Evolutionary conservation across 2,797 vertebrate species (phyloP), one percentile per base, ranked within the genome.

Genomic region (Rhinatrema bivittatum): DNA sequence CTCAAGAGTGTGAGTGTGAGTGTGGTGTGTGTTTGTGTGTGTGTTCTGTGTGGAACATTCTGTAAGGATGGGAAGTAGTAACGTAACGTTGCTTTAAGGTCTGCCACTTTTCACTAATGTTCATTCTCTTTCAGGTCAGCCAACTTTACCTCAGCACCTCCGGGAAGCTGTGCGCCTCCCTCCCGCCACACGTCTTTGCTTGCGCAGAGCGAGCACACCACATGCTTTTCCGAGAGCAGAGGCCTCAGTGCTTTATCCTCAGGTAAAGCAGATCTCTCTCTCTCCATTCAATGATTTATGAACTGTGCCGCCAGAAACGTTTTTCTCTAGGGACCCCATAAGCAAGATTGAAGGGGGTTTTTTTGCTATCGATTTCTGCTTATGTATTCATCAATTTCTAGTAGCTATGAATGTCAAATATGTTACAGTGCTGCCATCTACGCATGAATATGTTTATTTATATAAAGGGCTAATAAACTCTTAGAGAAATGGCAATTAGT

Each of bases 121-220:
- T 32, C 7, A 2, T 19, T 33, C 2, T 60, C 38, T 51, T 70
- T 27, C 65, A 98, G 94, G 93, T 96, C 45, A 94, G 90, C n/a
- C 91, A 94, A 74, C 68, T 98, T 69, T 98, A 97, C 65, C 69
- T 87, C 68, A 93, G 85, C 79, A 79, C 73, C 50, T 82, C 84
- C 2, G 92, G 90, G 20, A 87, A 83, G 6, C 37, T 90, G 10
- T 90, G 87, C 57, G 86, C 92, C 10, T 90, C 90, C 6, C 84
- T 97, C 49, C 94, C 94, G 0, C 94, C 94, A 9, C 94, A 98
- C 67, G 90, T 98, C 63, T 98, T 92, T 78, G 92, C 91, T 50
- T 94, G 91, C 9, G 86, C 91, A 1, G 94, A 98, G 62, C 74
- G 88, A 54, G 91, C 92, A 14, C 94, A 86, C 59, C 91, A 96